A percentile compares a stretch with the other conserved stretches of the same genome.
phyloP scores from a whole-genome alignment of 2,797 vertebrate genomes.

The Furcifer pardalis region DNA sequence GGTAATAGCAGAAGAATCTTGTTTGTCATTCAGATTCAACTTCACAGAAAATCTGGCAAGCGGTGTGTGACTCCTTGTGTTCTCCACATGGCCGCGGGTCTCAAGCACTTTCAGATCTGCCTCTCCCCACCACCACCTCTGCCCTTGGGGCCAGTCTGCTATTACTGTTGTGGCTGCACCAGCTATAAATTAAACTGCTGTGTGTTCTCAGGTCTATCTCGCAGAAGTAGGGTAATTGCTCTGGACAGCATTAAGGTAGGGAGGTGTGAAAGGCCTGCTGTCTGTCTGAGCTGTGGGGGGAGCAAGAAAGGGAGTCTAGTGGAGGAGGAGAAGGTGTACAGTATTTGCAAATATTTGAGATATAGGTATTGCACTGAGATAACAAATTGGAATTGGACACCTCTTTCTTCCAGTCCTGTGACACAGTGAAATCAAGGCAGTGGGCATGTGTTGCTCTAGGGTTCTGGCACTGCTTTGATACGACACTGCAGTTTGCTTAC shows the following conservation, averaged over 20 bases:
- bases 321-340: conserved; percentile 47
- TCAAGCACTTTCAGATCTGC: neutral
- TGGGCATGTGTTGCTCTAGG: neutral
- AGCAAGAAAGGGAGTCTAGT: conserved; percentile 37
- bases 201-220: conserved; percentile 57
- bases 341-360: conserved; percentile 37
- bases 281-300: conserved; percentile 51
- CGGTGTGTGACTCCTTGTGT: neutral
- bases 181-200: conserved; percentile 71
- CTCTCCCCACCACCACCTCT: conserved; percentile 11
- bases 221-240: conserved; percentile 69
- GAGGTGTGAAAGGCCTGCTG: conserved; percentile 76
- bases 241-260: conserved; percentile 80
- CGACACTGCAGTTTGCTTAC: neutral
- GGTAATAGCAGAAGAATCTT: too few species aligned
- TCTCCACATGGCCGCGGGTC: conserved; percentile 7
- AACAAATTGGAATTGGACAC: conserved; percentile 66
- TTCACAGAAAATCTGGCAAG: too few species aligned
- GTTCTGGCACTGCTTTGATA: conserved; percentile 12
- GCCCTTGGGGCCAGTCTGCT: conserved; percentile 53
- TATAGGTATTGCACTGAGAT: conserved; percentile 43
- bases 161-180: conserved; percentile 49
- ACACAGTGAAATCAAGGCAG: conserved; percentile 48
- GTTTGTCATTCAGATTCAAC: too few species aligned
- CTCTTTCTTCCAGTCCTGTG: conserved; percentile 39